These are phyloP conservation scores for Salvelinus namaycush DNA, from an alignment of 2,113 vertebrate species.

Conservation along the genomic window DNA sequence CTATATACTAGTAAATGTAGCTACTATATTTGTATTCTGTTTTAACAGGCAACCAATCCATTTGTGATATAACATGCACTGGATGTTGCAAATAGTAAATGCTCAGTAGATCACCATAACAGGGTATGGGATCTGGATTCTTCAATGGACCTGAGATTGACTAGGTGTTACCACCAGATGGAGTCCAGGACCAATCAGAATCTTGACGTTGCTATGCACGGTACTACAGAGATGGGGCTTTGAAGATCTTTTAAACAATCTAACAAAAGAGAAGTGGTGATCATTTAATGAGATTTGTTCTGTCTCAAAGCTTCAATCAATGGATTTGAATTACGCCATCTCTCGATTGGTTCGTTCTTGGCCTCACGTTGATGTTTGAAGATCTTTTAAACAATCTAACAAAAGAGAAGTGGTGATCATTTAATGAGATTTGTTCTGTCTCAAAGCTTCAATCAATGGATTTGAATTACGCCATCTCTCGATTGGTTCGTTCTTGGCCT, in stretches of 20 bases:
- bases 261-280: neutral
- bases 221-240: neutral
- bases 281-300: slow-evolving; percentile 9
- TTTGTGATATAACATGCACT: neutral
- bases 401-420: neutral
- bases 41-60: neutral
- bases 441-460: neutral
- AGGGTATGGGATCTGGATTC: neutral
- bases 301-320: neutral
- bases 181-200: neutral
- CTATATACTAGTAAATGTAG: no score
- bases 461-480: slow-evolving; percentile 2
- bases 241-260: neutral
- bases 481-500: neutral
- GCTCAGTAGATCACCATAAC: neutral
- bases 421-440: slow-evolving; percentile 5
- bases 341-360: neutral
- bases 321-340: neutral
- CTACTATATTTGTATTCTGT: neutral
- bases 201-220: neutral
- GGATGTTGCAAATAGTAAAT: neutral
- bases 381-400: neutral
- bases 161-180: neutral
- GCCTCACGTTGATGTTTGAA: neutral
- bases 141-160: neutral